Base-by-base conservation (phyloP, 2,888 invertebrate genomes). In the Mimachlamys varia region DNA sequence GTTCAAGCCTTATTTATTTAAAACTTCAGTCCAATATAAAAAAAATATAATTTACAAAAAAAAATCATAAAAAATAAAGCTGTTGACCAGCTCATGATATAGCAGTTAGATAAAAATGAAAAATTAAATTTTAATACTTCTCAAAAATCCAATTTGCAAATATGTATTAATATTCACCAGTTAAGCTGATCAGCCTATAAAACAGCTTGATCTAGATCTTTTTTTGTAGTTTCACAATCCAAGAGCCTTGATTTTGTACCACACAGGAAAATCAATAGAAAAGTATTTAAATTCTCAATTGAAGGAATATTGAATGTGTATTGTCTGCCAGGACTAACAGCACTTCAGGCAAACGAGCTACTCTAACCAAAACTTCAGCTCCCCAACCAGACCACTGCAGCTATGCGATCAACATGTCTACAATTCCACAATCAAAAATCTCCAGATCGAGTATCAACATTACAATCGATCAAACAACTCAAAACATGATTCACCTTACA, bases 251-350 rank as follows among this genome's bases (percentile, higher is more conserved):
- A 2, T 22, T 58, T 58, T 22, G 58, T 3, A 58, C 58, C 76
- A 76, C 33, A 76, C 76, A 76, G 33, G 27, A 76, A 76, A 76
- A 76, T 76, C 76, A 76, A 76, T 76, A 76, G 27, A 4, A 7
- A 76, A 76, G 76, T 27, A 33, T 76, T 76, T 33, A 76, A 76
- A 76, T 76, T 76, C 76, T 33, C 76, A 27, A 33, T 76, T 76
- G 76, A 33, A 76, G 27, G 76, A 58, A 76, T 76, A 33, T 76
- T 17, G 33, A 76, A 76, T 76, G 76, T 76, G 76, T 27, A 33
- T 0, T 33, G 17, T 62, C 22, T 33, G 33, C 12, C 17, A 27
- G 12, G 10, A 76, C 27, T 76, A 33, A 19, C 53, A 53, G 19
- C 53, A 53, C 53, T 53, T 53, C 53, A 76, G 33, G 27, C 76